Base-by-base conservation (phyloP, 2,888 invertebrate species). In the Fissipunctia ypsillon region DNA sequence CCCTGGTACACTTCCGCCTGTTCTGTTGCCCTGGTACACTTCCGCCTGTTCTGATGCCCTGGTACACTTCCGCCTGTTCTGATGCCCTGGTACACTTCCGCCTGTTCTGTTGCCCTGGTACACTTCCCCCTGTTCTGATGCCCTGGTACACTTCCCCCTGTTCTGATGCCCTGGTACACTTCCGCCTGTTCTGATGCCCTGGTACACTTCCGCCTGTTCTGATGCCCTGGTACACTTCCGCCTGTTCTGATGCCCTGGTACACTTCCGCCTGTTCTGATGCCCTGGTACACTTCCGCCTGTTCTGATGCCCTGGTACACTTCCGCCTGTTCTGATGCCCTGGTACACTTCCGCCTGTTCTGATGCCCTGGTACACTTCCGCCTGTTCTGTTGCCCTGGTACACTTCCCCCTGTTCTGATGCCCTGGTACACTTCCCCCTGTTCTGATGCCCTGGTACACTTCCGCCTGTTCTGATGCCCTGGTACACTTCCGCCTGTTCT, bases 211-310 rank as follows among this genome's bases (percentile, higher is more conserved):
- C 16, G 38, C 25, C 43, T 48, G 48, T 3, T 41, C 54, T 67
- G 78, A 19, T n/a, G n/a, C n/a, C n/a, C n/a, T n/a, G n/a, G n/a
- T n/a, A n/a, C n/a, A n/a, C 60, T 59, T 38, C 35, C 16, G 38
- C 25, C 43, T 48, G 48, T 3, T 41, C 54, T 67, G 78, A 19
- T n/a, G n/a, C n/a, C n/a, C n/a, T n/a, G n/a, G n/a, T n/a, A n/a
- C n/a, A n/a, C 60, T 59, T 38, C 35, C 16, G 38, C 25, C 43
- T 48, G 48, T 3, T 41, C 54, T 67, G 78, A 19, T n/a, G n/a
- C n/a, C n/a, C n/a, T n/a, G n/a, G n/a, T n/a, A n/a, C n/a, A n/a
- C 60, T 59, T 38, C 35, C 16, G 38, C 25, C 43, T 48, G 48
- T 3, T 41, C 54, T 67, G 78, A 19, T n/a, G n/a, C n/a, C n/a